A percentile compares a stretch with the other conserved stretches of the same genome.
These are phyloP conservation scores for Oikopleura dioica DNA, from an alignment of 23 tunicate species.

Conservation along the genomic window DNA sequence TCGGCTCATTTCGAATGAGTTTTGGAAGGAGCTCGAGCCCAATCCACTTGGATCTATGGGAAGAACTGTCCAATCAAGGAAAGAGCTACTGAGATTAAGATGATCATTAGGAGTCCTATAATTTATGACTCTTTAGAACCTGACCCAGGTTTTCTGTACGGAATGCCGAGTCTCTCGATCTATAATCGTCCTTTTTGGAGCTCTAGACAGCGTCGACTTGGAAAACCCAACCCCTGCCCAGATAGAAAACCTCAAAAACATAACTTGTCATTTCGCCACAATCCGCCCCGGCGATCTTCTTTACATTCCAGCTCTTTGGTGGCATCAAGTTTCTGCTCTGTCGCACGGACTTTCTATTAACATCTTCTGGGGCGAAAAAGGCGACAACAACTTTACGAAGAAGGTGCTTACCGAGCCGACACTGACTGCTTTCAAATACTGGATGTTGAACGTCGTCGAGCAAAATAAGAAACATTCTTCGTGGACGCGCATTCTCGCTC, in stretches of 20 bases:
- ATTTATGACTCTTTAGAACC: too few species aligned
- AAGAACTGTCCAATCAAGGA: conserved; percentile 77
- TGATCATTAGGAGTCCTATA: too few species aligned
- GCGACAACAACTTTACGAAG: conserved; percentile 23
- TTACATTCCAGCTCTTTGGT: conserved; percentile 90
- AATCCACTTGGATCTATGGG: conserved; percentile 82
- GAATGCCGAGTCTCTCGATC: too few species aligned
- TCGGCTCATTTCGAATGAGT: conserved; percentile 26
- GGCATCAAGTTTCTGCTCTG: conserved; percentile 83
- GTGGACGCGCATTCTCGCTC: conserved; percentile 46
- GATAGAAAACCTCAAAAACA: too few species aligned
- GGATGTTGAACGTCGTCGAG: conserved; percentile 63
- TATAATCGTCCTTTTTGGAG: too few species aligned
- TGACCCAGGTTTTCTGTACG: too few species aligned
- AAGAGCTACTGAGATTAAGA: background rate
- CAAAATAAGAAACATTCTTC: conserved; percentile 48
- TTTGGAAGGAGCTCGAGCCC: conserved; percentile 51
- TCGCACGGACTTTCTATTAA: conserved; percentile 55
- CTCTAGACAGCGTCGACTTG: too few species aligned
- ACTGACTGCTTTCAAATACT: conserved; percentile 48
- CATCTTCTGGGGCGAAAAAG: conserved; percentile 67
- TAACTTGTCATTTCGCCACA: too few species aligned
- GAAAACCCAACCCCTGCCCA: too few species aligned
- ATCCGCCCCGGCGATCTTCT: too few species aligned
- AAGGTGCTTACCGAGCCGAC: conserved; percentile 33